Base-by-base conservation (phyloP, 92 coral and sea anemone genomes). In the Ricordea florida region DNA sequence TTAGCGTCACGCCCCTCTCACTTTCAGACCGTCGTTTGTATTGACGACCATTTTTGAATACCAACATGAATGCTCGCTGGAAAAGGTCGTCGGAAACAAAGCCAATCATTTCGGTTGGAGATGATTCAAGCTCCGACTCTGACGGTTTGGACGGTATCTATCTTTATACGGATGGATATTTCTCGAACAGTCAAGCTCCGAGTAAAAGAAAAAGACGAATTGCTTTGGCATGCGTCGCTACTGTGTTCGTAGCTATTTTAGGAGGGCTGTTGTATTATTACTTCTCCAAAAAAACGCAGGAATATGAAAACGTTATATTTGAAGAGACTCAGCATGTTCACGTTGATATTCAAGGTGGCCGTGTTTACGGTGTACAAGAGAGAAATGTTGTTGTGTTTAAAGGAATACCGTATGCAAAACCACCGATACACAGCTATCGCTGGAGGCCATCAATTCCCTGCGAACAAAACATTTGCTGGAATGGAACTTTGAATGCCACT, bases 381-480 rank as follows among this genome's bases (percentile, higher is more conserved):
- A 57, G 81, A 1, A 47, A 57, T n/a, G 74, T 68, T 20, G 49
- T 78, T 21, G 87, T 69, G 30, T 89, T 89, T 27, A 79, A 80
- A 42, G 94, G 94, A 15, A 85, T 89, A 43, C 94, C 94, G 15
- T 89, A 79, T 45, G 90, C 90, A 13, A 32, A 38, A 7, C 70
- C 85, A 2, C 90, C 87, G 1, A 18, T 69, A 3, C 44, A 36
- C 4, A 18, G 26, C 9, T 64, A 17, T 4, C 90, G 94, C 21
- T 89, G 94, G 94, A 66, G 17, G n/a, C 29, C 71, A 7, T 85
- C 94, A 6, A 61, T 66, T 11, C 42, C 56, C 3, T 89, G 94
- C 28, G 60, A 25, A 9, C 16, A 9, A 24, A 82, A 78, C n/a
- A 46, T 57, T 10, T 89, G 94, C 59, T 89, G 94, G 94, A 80